Evolutionary conservation across 92 coral and sea anemone genomes (phyloP).

Genomic region (Siderastrea radians): DNA sequence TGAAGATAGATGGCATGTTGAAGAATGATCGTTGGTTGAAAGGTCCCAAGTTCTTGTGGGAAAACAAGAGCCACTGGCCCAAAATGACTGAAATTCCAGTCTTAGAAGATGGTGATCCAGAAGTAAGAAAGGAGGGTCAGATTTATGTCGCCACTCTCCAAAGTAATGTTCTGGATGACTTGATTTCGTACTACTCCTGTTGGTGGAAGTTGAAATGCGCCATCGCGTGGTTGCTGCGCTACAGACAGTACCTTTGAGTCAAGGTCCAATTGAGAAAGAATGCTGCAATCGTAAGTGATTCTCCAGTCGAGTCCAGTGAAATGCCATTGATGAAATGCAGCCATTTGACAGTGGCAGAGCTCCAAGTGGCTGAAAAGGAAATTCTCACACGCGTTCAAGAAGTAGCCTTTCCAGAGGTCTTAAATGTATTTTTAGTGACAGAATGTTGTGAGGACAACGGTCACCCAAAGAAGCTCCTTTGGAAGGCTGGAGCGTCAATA

Average conservation of each 20-base stretch:
- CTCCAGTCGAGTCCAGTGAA: not conserved
- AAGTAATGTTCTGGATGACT: slow-evolving; percentile 25
- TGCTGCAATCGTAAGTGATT: not conserved
- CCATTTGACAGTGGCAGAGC: too few relatives aligned
- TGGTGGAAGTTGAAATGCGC: slow-evolving; percentile 43
- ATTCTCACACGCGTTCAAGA: too few relatives aligned
- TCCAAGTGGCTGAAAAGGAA: too few relatives aligned
- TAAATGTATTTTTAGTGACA: too few relatives aligned
- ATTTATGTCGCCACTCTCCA: slow-evolving; percentile 41
- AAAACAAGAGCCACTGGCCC: slow-evolving; percentile 66
- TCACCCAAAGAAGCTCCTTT: too few relatives aligned
- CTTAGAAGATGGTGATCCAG: slow-evolving; percentile 54
- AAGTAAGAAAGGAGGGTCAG: slow-evolving; percentile 68
- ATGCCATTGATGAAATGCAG: not conserved
- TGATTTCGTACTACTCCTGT: slow-evolving; percentile 8
- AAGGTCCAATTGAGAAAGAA: slow-evolving; percentile 8
- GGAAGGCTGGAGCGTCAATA: too few relatives aligned
- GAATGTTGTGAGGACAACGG: too few relatives aligned
- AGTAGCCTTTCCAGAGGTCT: too few relatives aligned
- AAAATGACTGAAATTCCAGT: slow-evolving; percentile 44
- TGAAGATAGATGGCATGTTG: slow-evolving; percentile 57
- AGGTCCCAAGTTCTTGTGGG: slow-evolving; percentile 65
- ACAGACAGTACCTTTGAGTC: not conserved
- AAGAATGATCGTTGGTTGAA: slow-evolving; percentile 61
- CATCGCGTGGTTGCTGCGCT: slow-evolving; percentile 3